Conservation (phyloP, 2,888 invertebrate genomes). For the Conops quadrifasciatus region DNA sequence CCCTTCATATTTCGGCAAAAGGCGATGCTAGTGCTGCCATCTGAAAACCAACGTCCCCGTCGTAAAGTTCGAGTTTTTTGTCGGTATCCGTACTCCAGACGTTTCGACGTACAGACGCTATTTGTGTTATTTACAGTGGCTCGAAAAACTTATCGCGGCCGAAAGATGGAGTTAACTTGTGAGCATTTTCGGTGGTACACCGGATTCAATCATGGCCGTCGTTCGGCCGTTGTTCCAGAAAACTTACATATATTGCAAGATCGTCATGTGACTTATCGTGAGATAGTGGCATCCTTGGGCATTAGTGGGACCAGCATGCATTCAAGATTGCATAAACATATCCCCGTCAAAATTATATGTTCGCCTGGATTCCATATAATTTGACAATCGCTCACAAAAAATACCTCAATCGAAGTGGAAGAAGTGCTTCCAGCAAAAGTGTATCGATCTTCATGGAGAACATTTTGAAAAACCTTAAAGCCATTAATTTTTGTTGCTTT, state of each 20-base stretch:
- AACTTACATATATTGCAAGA: background rate
- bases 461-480: too few relatives aligned
- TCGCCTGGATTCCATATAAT: too few relatives aligned
- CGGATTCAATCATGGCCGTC: constrained; percentile 34
- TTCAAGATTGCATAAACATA: background rate
- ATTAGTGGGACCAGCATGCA: constrained; percentile 8
- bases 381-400: too few relatives aligned
- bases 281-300: constrained; percentile 2
- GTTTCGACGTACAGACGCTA: constrained; percentile 14
- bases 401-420: too few relatives aligned
- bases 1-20: background rate
- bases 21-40: constrained; percentile 4
- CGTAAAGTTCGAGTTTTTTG: constrained; percentile 12
- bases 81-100: constrained; percentile 4
- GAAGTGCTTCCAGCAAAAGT: too few relatives aligned
- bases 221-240: background rate
- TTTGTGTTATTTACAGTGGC: too few relatives aligned
- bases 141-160: too few relatives aligned
- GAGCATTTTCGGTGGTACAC: constrained; percentile 29
- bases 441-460: too few relatives aligned
- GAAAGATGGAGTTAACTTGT: too few relatives aligned
- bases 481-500: too few relatives aligned
- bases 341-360: too few relatives aligned
- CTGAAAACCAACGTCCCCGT: background rate
- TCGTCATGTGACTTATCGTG: background rate